Base-by-base conservation (phyloP, 2,797 vertebrate species). In the Tenualosa thibaudeaui region DNA sequence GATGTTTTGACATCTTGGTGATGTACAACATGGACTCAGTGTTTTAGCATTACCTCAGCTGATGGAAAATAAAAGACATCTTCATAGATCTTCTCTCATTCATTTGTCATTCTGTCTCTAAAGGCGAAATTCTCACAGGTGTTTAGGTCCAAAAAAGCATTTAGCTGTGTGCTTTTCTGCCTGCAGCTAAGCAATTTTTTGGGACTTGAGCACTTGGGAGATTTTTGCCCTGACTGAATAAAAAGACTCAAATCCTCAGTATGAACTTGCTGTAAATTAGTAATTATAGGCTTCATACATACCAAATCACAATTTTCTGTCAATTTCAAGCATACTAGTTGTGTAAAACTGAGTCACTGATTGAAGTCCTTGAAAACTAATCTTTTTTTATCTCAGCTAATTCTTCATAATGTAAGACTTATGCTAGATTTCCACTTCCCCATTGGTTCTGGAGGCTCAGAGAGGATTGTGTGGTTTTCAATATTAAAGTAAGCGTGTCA, bases 341-440 rank as follows among this genome's bases (percentile, higher is more conserved):
- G 26, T 65, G 62, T 75, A 19, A 58, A 58, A 58, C 40, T 37
- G 15, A 71, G 13, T 43, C 26, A 15, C 62, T 43, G 3, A 17
- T 15, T 40, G 31, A 75, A 75, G 68, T 75, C 68, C 68, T 75
- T 75, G 26, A 31, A 31, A 71, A 71, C 65, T 37, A 71, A 71
- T 71, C 65, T 31, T 26, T 71, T 71, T 19, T 19, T 56, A 19
- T 56, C 13, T 3, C 53, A 56, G 53, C 26, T 75, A 75, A 3
- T 37, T 40, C 68, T 6, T 75, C 68, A 75, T 75, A 75, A 31
- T 26, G 10, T 12, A 65, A 31, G 68, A 43, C 68, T 71, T 17
- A 15, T 43, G 13, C 17, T 37, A 40, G 40, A 58, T 22, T 75
- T 13, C 19, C 37, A 75, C 13, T 15, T 75, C 68, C 56, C 15